phyloP scores from a whole-genome alignment of 1,140 invertebrate species.

The Aleiodes sp. region DNA sequence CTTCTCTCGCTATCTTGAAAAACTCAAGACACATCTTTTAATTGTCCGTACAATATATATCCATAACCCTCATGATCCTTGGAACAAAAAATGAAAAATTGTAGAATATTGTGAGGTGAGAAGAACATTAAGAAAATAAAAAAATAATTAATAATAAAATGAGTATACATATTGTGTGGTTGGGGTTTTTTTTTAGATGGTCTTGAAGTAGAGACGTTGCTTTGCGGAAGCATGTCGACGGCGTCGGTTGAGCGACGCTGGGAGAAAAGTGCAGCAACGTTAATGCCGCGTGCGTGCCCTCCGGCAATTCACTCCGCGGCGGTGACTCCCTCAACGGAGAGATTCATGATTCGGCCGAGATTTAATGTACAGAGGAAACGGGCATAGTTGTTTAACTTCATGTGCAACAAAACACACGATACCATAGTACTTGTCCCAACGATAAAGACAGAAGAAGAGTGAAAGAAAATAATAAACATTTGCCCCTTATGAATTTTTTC shows the following conservation, averaged over 20 bases:
- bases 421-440: slow-evolving; percentile 35
- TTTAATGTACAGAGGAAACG: slow-evolving; percentile 21
- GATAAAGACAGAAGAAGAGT: slow-evolving; percentile 2
- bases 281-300: slow-evolving; percentile 51
- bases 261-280: slow-evolving; percentile 4
- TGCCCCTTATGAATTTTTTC: too few relatives aligned
- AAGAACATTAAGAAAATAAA: too few relatives aligned
- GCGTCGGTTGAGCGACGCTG: slow-evolving; percentile 25
- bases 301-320: slow-evolving; percentile 53
- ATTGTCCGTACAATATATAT: neutral
- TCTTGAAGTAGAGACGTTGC: neutral
- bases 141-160: neutral
- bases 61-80: neutral
- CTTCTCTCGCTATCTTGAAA: slow-evolving; percentile 1
- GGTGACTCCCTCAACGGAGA: slow-evolving; percentile 15
- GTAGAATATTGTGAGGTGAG: too few relatives aligned
- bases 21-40: slow-evolving; percentile 18
- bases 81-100: neutral
- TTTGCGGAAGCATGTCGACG: neutral
- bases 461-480: neutral
- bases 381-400: slow-evolving; percentile 39
- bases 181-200: neutral
- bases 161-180: neutral
- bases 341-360: slow-evolving; percentile 25
- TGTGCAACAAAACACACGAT: slow-evolving; percentile 46